A percentile compares a stretch with the other conserved stretches of the same genome.
Evolutionary conservation across 2,113 vertebrate genomes (phyloP).

Genomic region (Podilymbus podiceps): DNA sequence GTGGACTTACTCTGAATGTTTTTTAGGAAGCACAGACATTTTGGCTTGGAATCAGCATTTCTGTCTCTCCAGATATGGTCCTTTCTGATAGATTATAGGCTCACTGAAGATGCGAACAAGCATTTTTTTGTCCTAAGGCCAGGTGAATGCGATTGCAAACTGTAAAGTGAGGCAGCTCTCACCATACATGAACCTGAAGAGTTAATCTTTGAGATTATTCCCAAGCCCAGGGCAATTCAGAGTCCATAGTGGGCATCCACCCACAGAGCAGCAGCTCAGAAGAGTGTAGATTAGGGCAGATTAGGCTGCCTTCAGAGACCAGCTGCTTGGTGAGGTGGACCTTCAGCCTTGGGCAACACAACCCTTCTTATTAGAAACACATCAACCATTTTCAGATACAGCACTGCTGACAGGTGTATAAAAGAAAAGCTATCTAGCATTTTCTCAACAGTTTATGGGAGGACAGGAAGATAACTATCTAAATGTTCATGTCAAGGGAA

Average conservation of each 20-base stretch:
- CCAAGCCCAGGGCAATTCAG: neutral
- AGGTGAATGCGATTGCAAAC: neutral
- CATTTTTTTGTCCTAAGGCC: neutral
- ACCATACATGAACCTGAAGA: neutral
- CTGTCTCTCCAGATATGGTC: neutral
- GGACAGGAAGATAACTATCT: neutral
- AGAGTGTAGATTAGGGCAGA: neutral
- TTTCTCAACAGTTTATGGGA: neutral
- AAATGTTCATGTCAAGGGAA: neutral
- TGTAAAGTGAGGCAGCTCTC: neutral
- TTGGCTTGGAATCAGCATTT: neutral
- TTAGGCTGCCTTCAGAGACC: neutral
- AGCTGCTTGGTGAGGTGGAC: neutral
- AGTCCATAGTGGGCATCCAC: neutral
- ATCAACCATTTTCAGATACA: neutral
- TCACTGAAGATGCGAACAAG: neutral
- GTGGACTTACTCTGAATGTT: neutral
- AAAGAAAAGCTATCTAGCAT: neutral
- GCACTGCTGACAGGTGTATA: neutral
- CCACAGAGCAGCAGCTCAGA: neutral
- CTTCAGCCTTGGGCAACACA: neutral
- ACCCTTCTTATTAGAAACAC: neutral
- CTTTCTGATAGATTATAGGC: accelerated
- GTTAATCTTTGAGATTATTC: neutral
- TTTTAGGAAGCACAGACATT: neutral